A percentile compares a stretch with the other conserved stretches of the same genome.
Evolutionary conservation across 2,888 invertebrate species (phyloP).

Genomic region (Willowsia nigromaculata): DNA sequence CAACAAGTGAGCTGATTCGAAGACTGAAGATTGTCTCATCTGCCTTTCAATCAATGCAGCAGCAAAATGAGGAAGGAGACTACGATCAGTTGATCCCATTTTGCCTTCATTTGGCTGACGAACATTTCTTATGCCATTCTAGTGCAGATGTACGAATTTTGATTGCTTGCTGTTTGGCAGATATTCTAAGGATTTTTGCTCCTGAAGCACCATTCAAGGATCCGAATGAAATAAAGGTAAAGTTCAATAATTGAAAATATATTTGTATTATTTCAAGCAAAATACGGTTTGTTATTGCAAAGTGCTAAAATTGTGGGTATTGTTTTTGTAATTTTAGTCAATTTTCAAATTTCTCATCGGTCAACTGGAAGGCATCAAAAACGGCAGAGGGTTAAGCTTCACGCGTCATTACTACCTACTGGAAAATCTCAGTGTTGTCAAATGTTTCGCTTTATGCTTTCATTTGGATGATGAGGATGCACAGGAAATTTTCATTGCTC

Average conservation of each 20-base stretch:
- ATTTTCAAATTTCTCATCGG: constrained; percentile 81
- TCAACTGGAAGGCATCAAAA: constrained; percentile 95
- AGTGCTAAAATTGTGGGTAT: neutral
- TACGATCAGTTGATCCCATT: constrained; percentile 94
- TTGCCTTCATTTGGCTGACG: constrained; percentile 94
- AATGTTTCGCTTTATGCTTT: constrained; percentile 99
- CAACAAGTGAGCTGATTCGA: constrained; percentile 95
- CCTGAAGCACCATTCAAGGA: constrained; percentile 99
- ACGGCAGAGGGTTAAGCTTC: constrained; percentile 98
- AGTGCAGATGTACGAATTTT: constrained; percentile 96
- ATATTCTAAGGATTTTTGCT: constrained; percentile 96
- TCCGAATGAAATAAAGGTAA: constrained; percentile 91
- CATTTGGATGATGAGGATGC: constrained; percentile 92
- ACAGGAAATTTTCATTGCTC: constrained; percentile 95
- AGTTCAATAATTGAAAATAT: neutral
- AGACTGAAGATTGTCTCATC: constrained; percentile 96
- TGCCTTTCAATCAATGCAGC: constrained; percentile 96
- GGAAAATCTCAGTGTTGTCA: constrained; percentile 97
- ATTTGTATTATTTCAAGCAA: neutral
- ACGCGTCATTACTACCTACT: constrained; percentile 97
- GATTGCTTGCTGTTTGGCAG: constrained; percentile 98
- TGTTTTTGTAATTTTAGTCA: neutral
- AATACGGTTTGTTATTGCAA: constrained; percentile 15
- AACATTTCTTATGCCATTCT: constrained; percentile 92
- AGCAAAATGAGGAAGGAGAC: constrained; percentile 93